Base-by-base conservation (phyloP, 1,140 invertebrate genomes). In the Oncopodura yosiiana region DNA sequence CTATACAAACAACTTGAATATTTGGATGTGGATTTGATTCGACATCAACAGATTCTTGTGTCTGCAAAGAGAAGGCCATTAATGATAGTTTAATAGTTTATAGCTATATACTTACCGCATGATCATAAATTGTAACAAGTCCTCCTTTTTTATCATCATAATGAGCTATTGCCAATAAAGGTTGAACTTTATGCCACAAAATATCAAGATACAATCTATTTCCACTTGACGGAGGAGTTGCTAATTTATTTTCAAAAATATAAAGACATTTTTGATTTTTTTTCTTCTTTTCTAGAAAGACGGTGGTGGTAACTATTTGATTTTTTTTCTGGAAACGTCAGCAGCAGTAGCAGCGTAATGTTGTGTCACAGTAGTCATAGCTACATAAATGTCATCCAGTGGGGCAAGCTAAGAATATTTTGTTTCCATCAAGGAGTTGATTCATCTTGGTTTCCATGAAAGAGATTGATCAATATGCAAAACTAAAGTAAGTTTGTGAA, bases 61-160 rank as follows among this genome's bases (percentile, higher is more conserved):
- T 88, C 81, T 92, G 69, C 34, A 71, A 69, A 53, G 53, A 58
- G n/a, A n/a, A n/a, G n/a, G n/a, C n/a, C n/a, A n/a, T n/a, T n/a
- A n/a, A n/a, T 42, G 9, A 43, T 38, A 18, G 51, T 9, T 48
- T 45, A 46, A 6, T 19, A 30, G 43, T n/a, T n/a, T n/a, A n/a
- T n/a, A n/a, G n/a, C n/a, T n/a, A n/a, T 8, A 43, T 30, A 70
- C 74, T 72, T 73, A 87, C 86, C 68, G 81, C 78, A 74, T 94
- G 89, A 67, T 90, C 82, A 67, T 89, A 92, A 57, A 96, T 81
- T 49, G 80, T 86, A 1, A 94, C 82, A 59, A 82, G 82, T 56
- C 90, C 89, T 27, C 90, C 89, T 66, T 80, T 83, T 54, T 89
- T 86, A 70, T 89, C 84, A 64, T 82, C 85, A 69, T 83, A 91